Conservation (phyloP, 2,888 invertebrate species). For the Ochropleura plecta region DNA sequence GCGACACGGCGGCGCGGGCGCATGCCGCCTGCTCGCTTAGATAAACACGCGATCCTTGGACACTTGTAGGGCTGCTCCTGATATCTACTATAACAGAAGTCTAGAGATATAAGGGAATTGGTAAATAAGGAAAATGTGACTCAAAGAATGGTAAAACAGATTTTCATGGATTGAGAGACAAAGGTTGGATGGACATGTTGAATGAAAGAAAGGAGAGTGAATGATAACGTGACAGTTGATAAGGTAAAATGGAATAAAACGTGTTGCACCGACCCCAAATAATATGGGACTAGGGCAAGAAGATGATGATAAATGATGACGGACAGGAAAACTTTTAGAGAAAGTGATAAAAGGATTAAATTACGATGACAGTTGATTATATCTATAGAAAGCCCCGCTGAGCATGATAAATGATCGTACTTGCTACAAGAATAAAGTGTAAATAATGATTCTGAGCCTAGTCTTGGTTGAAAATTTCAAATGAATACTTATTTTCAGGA, state of each 20-base stretch:
- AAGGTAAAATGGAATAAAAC: not conserved
- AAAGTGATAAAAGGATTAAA: conserved; percentile 38
- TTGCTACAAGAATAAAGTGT: conserved; percentile 5
- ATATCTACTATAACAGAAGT: conserved; percentile 15
- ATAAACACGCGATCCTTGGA: conserved; percentile 68
- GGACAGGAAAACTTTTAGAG: not conserved
- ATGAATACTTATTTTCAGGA: not conserved
- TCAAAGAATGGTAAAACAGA: too few species aligned
- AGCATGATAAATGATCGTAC: conserved; percentile 19
- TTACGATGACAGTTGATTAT: not conserved
- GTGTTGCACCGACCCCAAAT: not conserved
- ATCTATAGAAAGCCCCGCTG: not conserved
- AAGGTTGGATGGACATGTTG: too few species aligned
- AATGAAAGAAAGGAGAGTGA: not conserved
- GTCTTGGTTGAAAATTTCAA: conserved; percentile 8
- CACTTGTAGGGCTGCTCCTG: conserved; percentile 55
- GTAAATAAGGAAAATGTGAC: not conserved
- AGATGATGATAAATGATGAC: not conserved
- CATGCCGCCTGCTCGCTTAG: conserved; percentile 66
- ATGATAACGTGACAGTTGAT: not conserved
- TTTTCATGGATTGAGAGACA: too few species aligned
- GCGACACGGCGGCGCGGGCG: conserved; percentile 62
- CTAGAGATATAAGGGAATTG: not conserved
- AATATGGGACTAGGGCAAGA: not conserved
- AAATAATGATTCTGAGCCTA: not conserved